Percentiles rank a stretch among this genome's conserved stretches.
Evolutionary conservation across 2,797 vertebrate species (phyloP).

Genomic region (Phataginus tetradactyla): DNA sequence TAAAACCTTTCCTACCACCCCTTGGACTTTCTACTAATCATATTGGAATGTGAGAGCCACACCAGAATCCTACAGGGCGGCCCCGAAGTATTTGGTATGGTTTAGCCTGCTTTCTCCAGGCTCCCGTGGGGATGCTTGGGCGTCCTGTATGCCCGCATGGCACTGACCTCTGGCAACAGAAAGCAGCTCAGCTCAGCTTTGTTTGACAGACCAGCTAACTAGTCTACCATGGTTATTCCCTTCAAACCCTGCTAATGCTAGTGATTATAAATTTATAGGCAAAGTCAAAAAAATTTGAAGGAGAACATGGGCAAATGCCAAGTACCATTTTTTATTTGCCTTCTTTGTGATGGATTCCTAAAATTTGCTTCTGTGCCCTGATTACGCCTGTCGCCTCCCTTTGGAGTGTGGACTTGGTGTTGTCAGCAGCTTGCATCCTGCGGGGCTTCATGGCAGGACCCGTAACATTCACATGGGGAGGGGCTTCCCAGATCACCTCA

Average conservation of each 20-base stretch:
- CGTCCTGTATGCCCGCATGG: not conserved
- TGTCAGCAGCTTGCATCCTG: not conserved
- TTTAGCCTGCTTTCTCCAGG: not conserved
- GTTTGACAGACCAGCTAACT: too few relatives aligned
- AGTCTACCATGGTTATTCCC: not conserved
- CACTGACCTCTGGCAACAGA: not conserved
- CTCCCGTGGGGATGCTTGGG: not conserved
- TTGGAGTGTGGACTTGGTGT: not conserved
- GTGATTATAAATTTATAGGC: not conserved
- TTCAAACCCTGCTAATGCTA: not conserved
- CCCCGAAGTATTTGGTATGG: not conserved
- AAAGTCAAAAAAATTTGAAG: not conserved
- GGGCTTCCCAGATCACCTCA: not conserved
- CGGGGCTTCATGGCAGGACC: not conserved
- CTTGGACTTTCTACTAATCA: not conserved
- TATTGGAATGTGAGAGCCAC: not conserved
- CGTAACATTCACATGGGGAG: not conserved
- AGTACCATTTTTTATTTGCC: not conserved
- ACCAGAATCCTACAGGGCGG: not conserved
- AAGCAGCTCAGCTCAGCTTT: not conserved
- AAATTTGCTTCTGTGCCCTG: not conserved
- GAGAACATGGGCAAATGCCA: not conserved
- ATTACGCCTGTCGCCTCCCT: not conserved
- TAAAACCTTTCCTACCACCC: not conserved
- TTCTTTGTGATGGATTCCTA: not conserved